These are phyloP conservation scores for Sitta europaea DNA, from an alignment of 2,113 vertebrate species.

Conservation along the genomic window DNA sequence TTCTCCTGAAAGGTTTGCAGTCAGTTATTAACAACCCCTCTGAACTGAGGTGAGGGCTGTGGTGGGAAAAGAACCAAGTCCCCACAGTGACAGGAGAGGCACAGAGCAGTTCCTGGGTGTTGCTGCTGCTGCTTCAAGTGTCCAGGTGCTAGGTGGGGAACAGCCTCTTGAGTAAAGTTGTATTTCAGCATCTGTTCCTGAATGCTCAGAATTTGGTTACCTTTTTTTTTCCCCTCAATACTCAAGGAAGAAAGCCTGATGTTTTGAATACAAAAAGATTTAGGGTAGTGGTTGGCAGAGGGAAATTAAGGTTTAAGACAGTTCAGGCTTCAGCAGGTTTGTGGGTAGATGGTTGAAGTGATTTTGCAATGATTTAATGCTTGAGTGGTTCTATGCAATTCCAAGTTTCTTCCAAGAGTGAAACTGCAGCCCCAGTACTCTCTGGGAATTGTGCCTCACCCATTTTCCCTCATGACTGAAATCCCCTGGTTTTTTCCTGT, in stretches of 20 bases:
- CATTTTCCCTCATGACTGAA: neutral
- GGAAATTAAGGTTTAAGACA: neutral
- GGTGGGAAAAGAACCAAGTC: neutral
- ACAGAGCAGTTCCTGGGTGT: too few species aligned
- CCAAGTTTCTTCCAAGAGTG: too few species aligned
- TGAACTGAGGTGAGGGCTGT: neutral
- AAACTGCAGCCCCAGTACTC: too few species aligned
- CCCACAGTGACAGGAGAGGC: neutral
- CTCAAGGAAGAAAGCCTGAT: neutral
- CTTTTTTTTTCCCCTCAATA: neutral
- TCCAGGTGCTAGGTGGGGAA: neutral
- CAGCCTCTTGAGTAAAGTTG: rapidly evolving
- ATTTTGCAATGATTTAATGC: rapidly evolving
- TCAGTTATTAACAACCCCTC: neutral
- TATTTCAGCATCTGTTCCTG: neutral
- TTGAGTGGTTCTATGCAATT: too few species aligned
- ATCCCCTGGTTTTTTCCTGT: neutral
- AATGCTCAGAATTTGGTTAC: neutral
- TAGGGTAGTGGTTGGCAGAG: neutral
- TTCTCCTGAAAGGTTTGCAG: neutral
- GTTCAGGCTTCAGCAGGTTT: neutral
- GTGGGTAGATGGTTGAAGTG: neutral
- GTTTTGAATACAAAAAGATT: neutral
- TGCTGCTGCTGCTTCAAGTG: neutral
- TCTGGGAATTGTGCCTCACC: neutral